phyloP scores from a whole-genome alignment of 1,140 invertebrate genomes.

The Drosophila gunungcola region DNA sequence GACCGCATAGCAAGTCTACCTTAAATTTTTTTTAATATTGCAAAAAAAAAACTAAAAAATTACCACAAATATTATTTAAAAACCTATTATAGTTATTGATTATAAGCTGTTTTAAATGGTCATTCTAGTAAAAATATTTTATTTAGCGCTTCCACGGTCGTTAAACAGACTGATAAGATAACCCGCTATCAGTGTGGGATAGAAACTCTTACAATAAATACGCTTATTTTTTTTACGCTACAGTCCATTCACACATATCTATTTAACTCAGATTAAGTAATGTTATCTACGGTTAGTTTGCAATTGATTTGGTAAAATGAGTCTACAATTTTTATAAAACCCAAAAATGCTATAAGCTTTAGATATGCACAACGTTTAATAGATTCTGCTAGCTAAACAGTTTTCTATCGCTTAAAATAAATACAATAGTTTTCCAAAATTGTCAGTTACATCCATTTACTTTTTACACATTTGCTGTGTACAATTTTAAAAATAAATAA shows the following conservation, averaged over 20 bases:
- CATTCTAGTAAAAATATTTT: neutral
- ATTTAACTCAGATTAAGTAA: neutral
- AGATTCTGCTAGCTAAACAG: no score
- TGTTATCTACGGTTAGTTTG: neutral
- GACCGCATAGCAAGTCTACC: no score
- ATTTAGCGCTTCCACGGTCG: neutral
- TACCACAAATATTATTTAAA: no score
- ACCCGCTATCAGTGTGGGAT: conserved; percentile 1
- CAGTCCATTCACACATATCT: neutral
- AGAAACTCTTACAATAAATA: conserved; percentile 12
- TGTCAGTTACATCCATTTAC: no score
- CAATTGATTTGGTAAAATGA: no score
- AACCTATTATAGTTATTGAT: neutral
- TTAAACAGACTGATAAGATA: conserved; percentile 16
- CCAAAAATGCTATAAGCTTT: no score
- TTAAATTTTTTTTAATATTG: no score
- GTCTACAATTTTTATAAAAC: no score
- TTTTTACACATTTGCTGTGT: neutral
- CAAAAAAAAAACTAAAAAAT: no score
- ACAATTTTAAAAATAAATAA: conserved; percentile 17
- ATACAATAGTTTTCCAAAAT: no score
- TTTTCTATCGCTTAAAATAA: no score
- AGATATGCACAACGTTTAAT: no score
- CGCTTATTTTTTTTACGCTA: neutral
- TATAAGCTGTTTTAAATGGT: neutral